Percentiles rank a stretch among this genome's conserved stretches.
These are phyloP conservation scores for Ectemnius lituratus DNA, from an alignment of 2,888 invertebrate species.

Conservation along the genomic window DNA sequence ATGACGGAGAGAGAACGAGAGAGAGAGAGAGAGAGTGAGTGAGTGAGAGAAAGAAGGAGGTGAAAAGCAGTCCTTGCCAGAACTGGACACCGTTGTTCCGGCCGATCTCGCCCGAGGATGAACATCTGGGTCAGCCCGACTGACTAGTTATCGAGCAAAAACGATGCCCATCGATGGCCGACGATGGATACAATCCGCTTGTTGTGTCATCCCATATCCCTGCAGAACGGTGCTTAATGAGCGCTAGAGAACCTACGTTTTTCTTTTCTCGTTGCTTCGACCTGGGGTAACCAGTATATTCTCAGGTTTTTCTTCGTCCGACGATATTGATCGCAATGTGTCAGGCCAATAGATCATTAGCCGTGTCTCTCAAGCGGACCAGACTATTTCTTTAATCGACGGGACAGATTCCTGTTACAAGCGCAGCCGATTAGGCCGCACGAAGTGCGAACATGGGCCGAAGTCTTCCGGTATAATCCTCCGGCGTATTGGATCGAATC, in stretches of 20 bases:
- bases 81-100: slow-evolving; percentile 34
- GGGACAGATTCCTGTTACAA: no score
- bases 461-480: slow-evolving; percentile 27
- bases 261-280: no score
- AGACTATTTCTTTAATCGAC: no score
- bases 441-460: slow-evolving; percentile 24
- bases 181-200: slow-evolving; percentile 9
- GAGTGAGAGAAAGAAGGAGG: slow-evolving; percentile 32
- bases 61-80: slow-evolving; percentile 30
- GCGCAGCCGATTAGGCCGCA: not conserved
- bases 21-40: no score
- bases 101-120: slow-evolving; percentile 29
- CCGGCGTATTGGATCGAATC: slow-evolving; percentile 31
- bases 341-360: no score
- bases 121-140: slow-evolving; percentile 44
- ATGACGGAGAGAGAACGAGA: no score
- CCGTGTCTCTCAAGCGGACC: no score
- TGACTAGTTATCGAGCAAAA: slow-evolving; percentile 30
- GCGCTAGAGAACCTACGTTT: slow-evolving; percentile 24
- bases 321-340: no score
- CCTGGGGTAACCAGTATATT: no score
- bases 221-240: slow-evolving; percentile 29
- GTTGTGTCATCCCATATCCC: slow-evolving; percentile 24
- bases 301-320: no score
- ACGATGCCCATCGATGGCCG: slow-evolving; percentile 29